Evolutionary conservation across 2,797 vertebrate genomes (phyloP), one percentile per base, ranked within the genome.

Genomic region (Cheirogaleus major): DNA sequence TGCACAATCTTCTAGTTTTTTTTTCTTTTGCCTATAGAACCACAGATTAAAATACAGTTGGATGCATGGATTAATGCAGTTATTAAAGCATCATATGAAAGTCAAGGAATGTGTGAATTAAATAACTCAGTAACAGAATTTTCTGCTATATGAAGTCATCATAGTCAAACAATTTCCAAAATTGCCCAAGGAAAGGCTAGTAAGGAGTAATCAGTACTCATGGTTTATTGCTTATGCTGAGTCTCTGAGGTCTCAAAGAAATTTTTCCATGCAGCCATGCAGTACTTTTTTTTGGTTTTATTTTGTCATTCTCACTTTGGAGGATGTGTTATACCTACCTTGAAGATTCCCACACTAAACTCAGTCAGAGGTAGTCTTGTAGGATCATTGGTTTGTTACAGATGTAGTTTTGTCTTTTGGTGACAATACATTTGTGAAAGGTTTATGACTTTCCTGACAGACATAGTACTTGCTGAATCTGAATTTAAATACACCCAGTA

Each of bases 401-500:
- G 41, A 50, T 78, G 43, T 38, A 85, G 48, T n/a, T 63, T 87
- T 81, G n/a, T 72, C 65, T 73, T 96, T 82, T 79, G 73, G 84
- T 85, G 95, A 91, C 32, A 87, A 69, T 6, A 25, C 27, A 61
- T 96, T 97, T 97, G 75, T 65, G 89, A 92, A 96, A 95, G 87
- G 82, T 95, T 92, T 97, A 75, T 72, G 92, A 32, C 41, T 95
- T 95, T 84, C 38, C 83, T 91, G 38, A 89, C 61, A 94, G 84
- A 48, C 41, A 48, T 32, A 95, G 41, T 13, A 93, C 32, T 72
- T 48, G 25, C 55, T 79, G 41, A n/a, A 4, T 96, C 61, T 94
- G 67, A 95, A 96, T 96, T 83, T 97, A 97, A 96, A 97, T 82
- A 92, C 1, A 81, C 52, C 50, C 22, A 92, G 94, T 30, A 63